Conservation (phyloP, 2,797 vertebrate species). For the Gymnopithys bicolor region DNA sequence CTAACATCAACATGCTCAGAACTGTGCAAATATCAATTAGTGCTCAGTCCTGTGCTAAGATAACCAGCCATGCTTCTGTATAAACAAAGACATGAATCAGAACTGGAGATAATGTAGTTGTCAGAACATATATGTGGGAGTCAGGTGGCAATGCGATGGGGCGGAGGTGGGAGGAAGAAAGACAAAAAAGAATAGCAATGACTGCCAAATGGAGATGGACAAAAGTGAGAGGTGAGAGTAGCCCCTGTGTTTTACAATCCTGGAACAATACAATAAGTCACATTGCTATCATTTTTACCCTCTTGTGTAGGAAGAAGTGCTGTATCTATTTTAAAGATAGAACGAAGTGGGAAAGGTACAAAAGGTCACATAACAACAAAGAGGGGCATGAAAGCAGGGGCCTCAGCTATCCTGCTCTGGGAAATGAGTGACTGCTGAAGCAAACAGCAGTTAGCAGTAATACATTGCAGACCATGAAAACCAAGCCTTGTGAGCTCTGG, state of each 20-base stretch:
- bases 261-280: conserved; percentile 49
- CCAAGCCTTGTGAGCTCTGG: background rate
- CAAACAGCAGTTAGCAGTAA: conserved; percentile 31
- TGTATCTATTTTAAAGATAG: conserved; percentile 62
- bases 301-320: conserved; percentile 46
- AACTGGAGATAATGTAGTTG: background rate
- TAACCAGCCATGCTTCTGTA: background rate
- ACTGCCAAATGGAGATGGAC: background rate
- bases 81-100: conserved; percentile 33
- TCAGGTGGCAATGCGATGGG: conserved; percentile 3
- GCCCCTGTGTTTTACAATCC: background rate
- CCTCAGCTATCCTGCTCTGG: background rate
- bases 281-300: conserved; percentile 33
- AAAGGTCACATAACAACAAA: conserved; percentile 47
- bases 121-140: background rate
- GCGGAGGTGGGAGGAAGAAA: background rate
- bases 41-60: background rate
- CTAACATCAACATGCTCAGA: background rate
- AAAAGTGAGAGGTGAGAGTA: background rate
- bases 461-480: background rate
- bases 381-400: background rate
- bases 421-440: conserved; percentile 41
- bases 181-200: background rate
- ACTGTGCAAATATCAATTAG: conserved; percentile 17
- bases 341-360: conserved; percentile 54